These are phyloP conservation scores for Cheilosia variabilis DNA, from an alignment of 2,888 invertebrate genomes.

Conservation along the genomic window DNA sequence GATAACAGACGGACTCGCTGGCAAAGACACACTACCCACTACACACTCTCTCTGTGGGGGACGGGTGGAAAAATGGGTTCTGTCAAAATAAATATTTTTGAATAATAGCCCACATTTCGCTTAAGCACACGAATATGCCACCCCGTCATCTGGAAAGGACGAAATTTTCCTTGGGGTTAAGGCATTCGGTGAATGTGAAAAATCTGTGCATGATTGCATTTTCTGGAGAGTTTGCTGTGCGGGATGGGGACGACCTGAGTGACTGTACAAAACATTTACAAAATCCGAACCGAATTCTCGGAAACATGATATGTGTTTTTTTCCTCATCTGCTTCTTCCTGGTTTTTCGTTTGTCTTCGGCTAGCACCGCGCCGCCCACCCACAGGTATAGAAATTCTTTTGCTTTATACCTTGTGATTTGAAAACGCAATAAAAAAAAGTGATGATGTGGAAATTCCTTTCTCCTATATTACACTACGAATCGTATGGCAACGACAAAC, in stretches of 20 bases:
- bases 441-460: conserved; percentile 74
- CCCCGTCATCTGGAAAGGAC: conserved; percentile 63
- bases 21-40: conserved; percentile 51
- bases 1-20: conserved; percentile 70
- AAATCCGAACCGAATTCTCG: conserved; percentile 58
- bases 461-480: conserved; percentile 54
- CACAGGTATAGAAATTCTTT: conserved; percentile 50
- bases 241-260: conserved; percentile 36
- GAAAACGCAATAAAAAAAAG: conserved; percentile 70
- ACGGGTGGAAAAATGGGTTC: conserved; percentile 82
- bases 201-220: conserved; percentile 83
- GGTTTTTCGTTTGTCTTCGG: conserved; percentile 17
- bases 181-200: conserved; percentile 80
- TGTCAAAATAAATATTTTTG: conserved; percentile 82
- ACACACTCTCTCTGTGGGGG: conserved; percentile 66
- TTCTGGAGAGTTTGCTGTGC: conserved; percentile 63
- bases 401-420: conserved; percentile 45
- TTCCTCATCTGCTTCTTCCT: not conserved
- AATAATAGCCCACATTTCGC: conserved; percentile 82
- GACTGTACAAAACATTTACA: conserved; percentile 72
- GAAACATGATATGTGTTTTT: conserved; percentile 67
- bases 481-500: conserved; percentile 23
- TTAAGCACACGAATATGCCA: conserved; percentile 75
- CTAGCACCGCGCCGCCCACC: conserved; percentile 2
- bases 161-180: conserved; percentile 67